These are phyloP conservation scores for Odontamblyopus rebecca DNA, from an alignment of 2,797 vertebrate species.

Conservation along the genomic window DNA sequence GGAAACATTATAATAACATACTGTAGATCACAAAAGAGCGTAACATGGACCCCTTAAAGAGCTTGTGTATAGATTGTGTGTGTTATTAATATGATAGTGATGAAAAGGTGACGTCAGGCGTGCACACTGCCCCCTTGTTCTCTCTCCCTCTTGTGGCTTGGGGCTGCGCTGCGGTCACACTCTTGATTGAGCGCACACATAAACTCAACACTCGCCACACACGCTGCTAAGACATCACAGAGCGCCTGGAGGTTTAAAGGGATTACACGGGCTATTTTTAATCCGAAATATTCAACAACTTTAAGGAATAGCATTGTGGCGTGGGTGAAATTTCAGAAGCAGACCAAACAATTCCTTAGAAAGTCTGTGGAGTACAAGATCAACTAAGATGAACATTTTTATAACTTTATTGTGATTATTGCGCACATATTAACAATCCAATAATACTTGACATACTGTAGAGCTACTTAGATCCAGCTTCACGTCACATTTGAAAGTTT, in stretches of 20 bases:
- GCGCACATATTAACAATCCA: not conserved
- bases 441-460: not conserved
- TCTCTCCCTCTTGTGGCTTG: conserved; percentile 45
- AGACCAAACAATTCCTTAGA: not conserved
- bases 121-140: conserved; percentile 75
- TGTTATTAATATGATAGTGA: conserved; percentile 73
- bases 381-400: not conserved
- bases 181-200: conserved; percentile 38
- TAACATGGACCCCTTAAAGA: not conserved
- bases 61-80: conserved; percentile 23
- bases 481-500: too few species aligned
- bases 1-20: too few species aligned
- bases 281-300: not conserved
- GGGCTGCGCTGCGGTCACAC: conserved; percentile 37
- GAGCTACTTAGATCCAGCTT: too few species aligned
- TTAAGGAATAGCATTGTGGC: not conserved
- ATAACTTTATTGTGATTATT: not conserved
- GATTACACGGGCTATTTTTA: not conserved
- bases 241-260: not conserved
- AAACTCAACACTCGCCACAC: conserved; percentile 46
- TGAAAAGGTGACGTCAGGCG: conserved; percentile 70
- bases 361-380: not conserved
- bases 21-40: too few species aligned
- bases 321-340: not conserved
- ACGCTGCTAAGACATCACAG: conserved; percentile 7